A percentile compares a stretch with the other conserved stretches of the same genome.
Conservation (phyloP, 64 coral and sea anemone genomes). For the Trachythela sp. region DNA sequence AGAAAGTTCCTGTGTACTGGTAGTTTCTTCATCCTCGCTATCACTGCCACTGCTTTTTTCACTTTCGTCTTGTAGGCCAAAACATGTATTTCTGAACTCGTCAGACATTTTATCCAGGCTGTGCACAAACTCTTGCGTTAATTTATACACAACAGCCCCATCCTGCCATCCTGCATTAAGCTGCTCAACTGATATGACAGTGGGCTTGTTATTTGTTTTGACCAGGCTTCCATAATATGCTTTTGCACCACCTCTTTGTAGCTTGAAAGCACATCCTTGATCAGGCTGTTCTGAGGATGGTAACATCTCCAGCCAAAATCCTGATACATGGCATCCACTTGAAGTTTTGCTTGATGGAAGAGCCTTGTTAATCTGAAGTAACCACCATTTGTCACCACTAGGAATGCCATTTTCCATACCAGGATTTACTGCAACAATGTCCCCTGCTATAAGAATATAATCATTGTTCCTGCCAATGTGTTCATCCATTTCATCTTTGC, state of each 20-base stretch:
- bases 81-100: background rate
- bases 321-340: slow-evolving; percentile 20
- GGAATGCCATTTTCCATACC: background rate
- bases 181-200: background rate
- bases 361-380: slow-evolving; percentile 42
- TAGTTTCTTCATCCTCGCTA: too few species aligned
- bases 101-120: background rate
- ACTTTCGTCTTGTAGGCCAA: background rate
- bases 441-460: background rate
- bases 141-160: background rate
- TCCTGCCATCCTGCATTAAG: background rate
- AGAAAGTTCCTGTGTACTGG: background rate
- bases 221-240: background rate
- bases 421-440: slow-evolving; percentile 33
- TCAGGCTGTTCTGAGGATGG: background rate
- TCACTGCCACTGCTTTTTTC: background rate
- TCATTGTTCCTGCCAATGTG: background rate
- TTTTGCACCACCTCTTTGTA: background rate
- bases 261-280: background rate
- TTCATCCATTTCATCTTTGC: background rate
- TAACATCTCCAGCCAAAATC: slow-evolving; percentile 25
- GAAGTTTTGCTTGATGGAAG: background rate
- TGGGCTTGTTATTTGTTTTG: background rate
- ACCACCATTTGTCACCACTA: slow-evolving; percentile 45
- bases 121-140: background rate